A percentile compares a stretch with the other conserved stretches of the same genome.
Conservation (phyloP, 2,113 vertebrate species). For the Tretioscincus oriximinensis region DNA sequence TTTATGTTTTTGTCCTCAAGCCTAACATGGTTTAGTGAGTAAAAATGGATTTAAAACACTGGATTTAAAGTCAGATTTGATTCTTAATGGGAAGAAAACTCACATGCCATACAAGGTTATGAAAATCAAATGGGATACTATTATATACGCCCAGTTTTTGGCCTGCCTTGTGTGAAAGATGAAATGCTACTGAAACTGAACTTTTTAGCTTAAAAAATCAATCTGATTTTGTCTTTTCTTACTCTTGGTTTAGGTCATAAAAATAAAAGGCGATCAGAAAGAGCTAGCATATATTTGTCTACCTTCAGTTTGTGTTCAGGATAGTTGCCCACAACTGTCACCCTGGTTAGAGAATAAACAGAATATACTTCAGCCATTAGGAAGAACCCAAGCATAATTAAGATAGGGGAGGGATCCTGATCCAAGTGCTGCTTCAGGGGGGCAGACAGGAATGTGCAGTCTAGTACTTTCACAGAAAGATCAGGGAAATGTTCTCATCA, state of each 20-base stretch:
- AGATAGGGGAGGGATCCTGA: neutral
- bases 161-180: neutral
- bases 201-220: neutral
- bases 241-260: neutral
- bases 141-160: neutral
- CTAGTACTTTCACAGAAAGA: neutral
- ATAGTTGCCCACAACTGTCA: neutral
- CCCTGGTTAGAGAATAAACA: no score
- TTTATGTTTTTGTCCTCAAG: neutral
- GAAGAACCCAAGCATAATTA: neutral
- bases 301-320: neutral
- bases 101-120: neutral
- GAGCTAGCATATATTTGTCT: no score
- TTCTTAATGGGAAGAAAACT: neutral
- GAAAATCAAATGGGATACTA: neutral
- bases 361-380: neutral
- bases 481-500: neutral
- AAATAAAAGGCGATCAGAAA: neutral
- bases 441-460: neutral
- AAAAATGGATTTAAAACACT: neutral
- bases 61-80: neutral
- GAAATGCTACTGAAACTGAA: no score
- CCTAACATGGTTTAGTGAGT: neutral
- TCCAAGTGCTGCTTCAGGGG: neutral
- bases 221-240: neutral